Evolutionary conservation across 2,113 vertebrate genomes (phyloP).

Genomic region (Onychostoma macrolepis): DNA sequence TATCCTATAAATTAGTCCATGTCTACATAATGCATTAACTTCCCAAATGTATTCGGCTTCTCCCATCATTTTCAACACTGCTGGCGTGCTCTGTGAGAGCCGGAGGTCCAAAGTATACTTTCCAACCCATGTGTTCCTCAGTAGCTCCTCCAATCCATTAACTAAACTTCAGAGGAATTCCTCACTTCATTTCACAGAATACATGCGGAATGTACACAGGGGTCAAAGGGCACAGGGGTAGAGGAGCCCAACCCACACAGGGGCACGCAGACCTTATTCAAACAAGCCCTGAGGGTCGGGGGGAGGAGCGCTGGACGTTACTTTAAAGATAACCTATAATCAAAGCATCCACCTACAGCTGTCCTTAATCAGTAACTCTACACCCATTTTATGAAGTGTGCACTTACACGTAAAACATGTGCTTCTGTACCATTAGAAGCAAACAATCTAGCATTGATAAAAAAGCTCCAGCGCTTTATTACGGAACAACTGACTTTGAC

Average conservation of each 20-base stretch:
- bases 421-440: background rate
- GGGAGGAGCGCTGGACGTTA: constrained; percentile 34
- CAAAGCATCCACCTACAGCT: background rate
- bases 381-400: background rate
- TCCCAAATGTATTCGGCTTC: background rate
- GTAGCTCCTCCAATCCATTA: constrained; percentile 63
- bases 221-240: constrained; percentile 89
- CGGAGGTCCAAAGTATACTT: background rate
- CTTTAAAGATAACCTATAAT: constrained; percentile 1
- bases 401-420: background rate
- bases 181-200: constrained; percentile 74
- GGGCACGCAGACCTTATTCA: constrained; percentile 86
- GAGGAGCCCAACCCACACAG: constrained; percentile 82
- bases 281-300: constrained; percentile 81
- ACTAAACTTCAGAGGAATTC: constrained; percentile 82
- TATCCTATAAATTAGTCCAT: background rate
- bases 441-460: background rate
- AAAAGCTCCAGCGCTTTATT: background rate
- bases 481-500: background rate
- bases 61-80: background rate
- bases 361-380: background rate
- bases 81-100: background rate
- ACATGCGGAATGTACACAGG: constrained; percentile 81
- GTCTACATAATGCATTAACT: background rate
- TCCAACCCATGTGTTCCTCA: constrained; percentile 33